Evolutionary conservation across 1,140 invertebrate genomes (phyloP).

Genomic region (Hylaeus anthracinus): DNA sequence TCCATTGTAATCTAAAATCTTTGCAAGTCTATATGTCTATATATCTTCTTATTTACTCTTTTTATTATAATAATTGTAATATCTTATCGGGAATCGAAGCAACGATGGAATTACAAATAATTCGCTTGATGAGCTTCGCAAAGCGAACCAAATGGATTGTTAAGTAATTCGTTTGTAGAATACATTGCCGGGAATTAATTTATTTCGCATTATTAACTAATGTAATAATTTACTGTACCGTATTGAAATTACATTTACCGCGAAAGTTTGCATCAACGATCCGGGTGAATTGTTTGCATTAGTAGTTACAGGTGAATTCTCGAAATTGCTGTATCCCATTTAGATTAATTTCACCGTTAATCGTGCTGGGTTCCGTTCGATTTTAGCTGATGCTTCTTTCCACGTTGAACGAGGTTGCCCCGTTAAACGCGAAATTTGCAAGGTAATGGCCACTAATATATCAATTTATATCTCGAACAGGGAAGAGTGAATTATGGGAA

Average conservation of each 20-base stretch:
- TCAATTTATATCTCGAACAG: conserved; percentile 37
- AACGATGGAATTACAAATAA: too few species aligned
- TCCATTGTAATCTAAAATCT: too few species aligned
- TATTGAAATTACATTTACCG: conserved; percentile 7
- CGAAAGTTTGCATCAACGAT: neutral
- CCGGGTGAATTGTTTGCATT: neutral
- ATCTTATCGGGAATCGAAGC: neutral
- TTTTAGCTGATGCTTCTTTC: neutral
- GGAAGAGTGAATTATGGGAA: conserved; percentile 29
- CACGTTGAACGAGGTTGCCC: too few species aligned
- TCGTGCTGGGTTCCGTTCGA: neutral
- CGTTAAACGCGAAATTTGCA: neutral
- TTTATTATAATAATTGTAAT: neutral
- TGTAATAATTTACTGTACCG: neutral
- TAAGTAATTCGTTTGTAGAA: neutral
- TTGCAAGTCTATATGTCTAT: too few species aligned
- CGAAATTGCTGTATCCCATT: neutral
- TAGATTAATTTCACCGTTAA: neutral
- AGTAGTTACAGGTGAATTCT: too few species aligned
- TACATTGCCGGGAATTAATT: neutral
- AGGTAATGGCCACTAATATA: conserved; percentile 27
- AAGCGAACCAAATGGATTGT: neutral
- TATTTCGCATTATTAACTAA: neutral
- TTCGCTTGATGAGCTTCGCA: neutral
- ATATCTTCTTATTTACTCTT: too few species aligned